A percentile compares a stretch with the other conserved stretches of the same genome.
Conservation (phyloP, 53 echinoderm and acorn worm genomes). For the Antedon mediterranea region DNA sequence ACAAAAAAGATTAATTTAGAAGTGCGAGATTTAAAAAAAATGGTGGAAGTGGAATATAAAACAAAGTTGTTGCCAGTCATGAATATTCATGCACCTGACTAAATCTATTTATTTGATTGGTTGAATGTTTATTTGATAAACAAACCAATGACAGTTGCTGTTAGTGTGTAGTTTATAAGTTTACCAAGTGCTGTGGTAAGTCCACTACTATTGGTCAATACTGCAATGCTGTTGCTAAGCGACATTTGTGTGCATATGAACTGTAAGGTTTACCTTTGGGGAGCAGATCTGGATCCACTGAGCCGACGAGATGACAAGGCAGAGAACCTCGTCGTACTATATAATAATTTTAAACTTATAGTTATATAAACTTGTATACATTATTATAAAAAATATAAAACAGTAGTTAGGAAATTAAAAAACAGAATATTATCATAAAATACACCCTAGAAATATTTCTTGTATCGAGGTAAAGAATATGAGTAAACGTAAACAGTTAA, state of each 20-base stretch:
- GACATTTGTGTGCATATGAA: not conserved
- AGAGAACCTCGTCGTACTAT: not conserved
- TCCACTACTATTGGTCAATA: not conserved
- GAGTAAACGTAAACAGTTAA: too few relatives aligned
- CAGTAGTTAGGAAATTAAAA: too few relatives aligned
- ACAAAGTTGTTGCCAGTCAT: not conserved
- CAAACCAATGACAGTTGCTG: not conserved
- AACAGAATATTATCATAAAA: too few relatives aligned
- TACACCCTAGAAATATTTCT: too few relatives aligned
- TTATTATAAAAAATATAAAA: too few relatives aligned
- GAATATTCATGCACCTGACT: not conserved
- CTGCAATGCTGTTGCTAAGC: not conserved
- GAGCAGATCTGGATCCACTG: not conserved
- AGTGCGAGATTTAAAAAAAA: too few relatives aligned
- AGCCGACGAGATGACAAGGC: not conserved
- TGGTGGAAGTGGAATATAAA: not conserved
- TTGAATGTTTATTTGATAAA: not conserved
- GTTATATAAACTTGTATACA: too few relatives aligned
- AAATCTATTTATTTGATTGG: not conserved
- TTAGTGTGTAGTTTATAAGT: not conserved
- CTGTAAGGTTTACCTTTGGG: not conserved
- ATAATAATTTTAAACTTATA: too few relatives aligned
- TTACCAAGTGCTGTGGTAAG: not conserved
- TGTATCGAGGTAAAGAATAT: too few relatives aligned
- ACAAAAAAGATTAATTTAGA: too few relatives aligned